Evolutionary conservation across 2,797 vertebrate species (phyloP).

Genomic region (Pantherophis alleghaniensis): DNA sequence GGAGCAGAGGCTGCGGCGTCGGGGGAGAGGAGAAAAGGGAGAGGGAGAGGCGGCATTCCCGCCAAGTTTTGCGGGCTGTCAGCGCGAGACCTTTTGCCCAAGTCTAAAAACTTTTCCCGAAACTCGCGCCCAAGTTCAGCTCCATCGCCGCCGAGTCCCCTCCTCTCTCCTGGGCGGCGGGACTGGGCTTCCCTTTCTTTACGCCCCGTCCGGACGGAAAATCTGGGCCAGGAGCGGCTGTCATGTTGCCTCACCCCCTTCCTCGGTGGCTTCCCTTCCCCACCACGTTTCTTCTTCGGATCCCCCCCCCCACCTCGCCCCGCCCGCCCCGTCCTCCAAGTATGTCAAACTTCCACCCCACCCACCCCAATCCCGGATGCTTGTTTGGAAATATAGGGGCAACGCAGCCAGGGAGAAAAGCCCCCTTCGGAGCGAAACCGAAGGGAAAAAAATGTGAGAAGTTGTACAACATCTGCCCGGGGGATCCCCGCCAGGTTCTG

Average conservation of each 20-base stretch:
- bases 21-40: not conserved
- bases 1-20: not conserved
- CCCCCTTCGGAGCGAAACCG: slow-evolving; percentile 36
- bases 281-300: not conserved
- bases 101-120: not conserved
- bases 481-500: slow-evolving; percentile 65
- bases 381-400: slow-evolving; percentile 21
- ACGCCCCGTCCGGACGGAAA: not conserved
- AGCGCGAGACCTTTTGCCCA: not conserved
- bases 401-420: slow-evolving; percentile 17
- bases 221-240: not conserved
- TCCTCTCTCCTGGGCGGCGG: not conserved
- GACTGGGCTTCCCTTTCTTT: slow-evolving; percentile 30
- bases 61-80: not conserved
- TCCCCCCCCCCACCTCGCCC: not conserved
- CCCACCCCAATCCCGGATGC: not conserved
- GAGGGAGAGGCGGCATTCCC: not conserved
- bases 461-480: slow-evolving; percentile 71
- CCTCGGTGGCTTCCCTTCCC: not conserved
- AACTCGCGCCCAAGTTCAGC: not conserved
- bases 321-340: not conserved
- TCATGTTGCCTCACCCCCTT: not conserved
- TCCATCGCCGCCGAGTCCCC: slow-evolving; percentile 46
- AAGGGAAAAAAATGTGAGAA: slow-evolving; percentile 34
- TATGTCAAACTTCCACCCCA: not conserved